A percentile compares a stretch with the other conserved stretches of the same genome.
Conservation (phyloP, 2,888 invertebrate genomes). For the Netelia virgata region DNA sequence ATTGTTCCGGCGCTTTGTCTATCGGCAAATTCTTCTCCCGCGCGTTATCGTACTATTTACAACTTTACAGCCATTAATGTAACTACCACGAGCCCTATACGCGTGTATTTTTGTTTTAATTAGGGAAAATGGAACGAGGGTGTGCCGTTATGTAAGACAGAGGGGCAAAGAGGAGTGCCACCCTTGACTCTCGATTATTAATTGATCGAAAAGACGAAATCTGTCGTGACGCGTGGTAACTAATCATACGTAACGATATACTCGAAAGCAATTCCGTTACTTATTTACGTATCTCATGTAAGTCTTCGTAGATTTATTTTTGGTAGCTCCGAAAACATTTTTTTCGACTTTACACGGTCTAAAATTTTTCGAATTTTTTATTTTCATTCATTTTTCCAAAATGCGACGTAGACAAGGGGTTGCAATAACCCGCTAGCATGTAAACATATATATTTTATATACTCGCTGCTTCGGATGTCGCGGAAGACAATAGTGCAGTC, state of each 20-base stretch:
- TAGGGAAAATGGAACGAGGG: slow-evolving; percentile 62
- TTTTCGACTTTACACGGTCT: too few species aligned
- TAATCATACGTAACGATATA: slow-evolving; percentile 76
- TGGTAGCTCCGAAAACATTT: too few species aligned
- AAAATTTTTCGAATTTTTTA: background rate
- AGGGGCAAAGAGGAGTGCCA: slow-evolving; percentile 56
- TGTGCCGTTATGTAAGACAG: slow-evolving; percentile 34
- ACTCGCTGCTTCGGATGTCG: background rate
- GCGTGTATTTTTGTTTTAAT: slow-evolving; percentile 54
- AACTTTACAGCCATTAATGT: background rate
- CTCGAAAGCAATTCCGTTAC: background rate
- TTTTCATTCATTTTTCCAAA: background rate
- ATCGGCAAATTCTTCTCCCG: slow-evolving; percentile 24
- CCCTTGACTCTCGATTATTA: slow-evolving; percentile 63
- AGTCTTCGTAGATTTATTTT: background rate
- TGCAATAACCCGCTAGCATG: background rate
- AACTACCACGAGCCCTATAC: background rate
- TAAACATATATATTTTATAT: background rate
- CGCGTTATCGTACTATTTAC: slow-evolving; percentile 12
- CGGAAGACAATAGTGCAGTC: too few species aligned
- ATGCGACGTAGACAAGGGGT: background rate
- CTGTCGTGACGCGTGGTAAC: slow-evolving; percentile 81
- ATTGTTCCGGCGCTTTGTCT: slow-evolving; percentile 44
- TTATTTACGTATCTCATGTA: background rate
- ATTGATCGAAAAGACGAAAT: slow-evolving; percentile 77